Conservation (phyloP, 2,797 vertebrate genomes). For the Anabas testudineus region DNA sequence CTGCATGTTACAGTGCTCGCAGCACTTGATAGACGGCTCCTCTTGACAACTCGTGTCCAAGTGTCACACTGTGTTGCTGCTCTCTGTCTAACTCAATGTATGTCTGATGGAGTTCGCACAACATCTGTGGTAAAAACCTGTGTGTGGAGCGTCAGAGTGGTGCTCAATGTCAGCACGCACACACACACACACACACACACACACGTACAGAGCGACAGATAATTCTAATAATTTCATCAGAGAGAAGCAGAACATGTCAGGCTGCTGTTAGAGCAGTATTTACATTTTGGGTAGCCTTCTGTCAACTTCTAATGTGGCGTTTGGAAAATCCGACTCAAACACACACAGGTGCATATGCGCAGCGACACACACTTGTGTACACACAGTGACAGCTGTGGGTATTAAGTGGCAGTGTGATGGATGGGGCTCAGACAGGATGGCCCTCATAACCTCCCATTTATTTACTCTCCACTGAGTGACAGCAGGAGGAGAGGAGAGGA, state of each 20-base stretch:
- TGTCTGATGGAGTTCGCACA: too few relatives aligned
- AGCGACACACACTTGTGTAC: conserved; percentile 17
- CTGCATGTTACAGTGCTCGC: neutral
- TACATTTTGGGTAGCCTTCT: conserved; percentile 46
- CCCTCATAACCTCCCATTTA: conserved; percentile 81
- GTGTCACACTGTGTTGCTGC: conserved; percentile 18
- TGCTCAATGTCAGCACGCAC: conserved; percentile 40
- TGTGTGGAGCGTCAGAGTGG: conserved; percentile 10
- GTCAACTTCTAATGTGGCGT: conserved; percentile 44
- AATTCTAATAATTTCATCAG: conserved; percentile 28
- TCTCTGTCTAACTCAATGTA: conserved; percentile 4
- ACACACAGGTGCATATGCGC: conserved; percentile 10
- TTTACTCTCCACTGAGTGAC: conserved; percentile 80
- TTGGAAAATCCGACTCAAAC: conserved; percentile 26
- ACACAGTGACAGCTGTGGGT: conserved; percentile 79
- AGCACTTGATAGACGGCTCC: conserved; percentile 4
- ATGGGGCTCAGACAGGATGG: conserved; percentile 78
- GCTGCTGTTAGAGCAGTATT: conserved; percentile 39
- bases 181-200: conserved; percentile 3
- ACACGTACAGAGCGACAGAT: conserved; percentile 5
- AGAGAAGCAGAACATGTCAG: conserved; percentile 21
- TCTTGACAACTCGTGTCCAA: neutral
- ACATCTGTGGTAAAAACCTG: neutral
- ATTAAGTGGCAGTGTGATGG: conserved; percentile 82
- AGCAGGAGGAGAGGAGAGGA: conserved; percentile 15